Evolutionary conservation across 2,113 vertebrate genomes (phyloP), one percentile per base, ranked within the genome.

Genomic region (Cygnus buccinator): DNA sequence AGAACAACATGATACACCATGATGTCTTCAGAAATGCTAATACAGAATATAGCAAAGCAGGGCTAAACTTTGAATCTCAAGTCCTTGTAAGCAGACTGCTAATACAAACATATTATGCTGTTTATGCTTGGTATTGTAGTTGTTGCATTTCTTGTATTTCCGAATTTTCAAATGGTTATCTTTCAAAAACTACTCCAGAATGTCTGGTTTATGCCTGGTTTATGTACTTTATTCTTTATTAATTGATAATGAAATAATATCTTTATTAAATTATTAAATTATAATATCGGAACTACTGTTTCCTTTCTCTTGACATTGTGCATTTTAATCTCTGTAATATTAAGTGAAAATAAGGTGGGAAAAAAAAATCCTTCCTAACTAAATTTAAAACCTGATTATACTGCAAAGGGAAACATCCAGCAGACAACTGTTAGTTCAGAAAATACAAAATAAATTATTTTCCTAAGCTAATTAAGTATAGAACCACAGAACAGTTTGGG

Each of bases 121-220:
- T 59, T 67, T 50, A 33, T 0, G 1, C n/a, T 81, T 75, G 3
- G 4, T 63, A 67, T 4, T 0, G 0, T 65, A 33, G 14, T 16
- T 83, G 12, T 8, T 63, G 3, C 8, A 23, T 55, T 65, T 93
- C 52, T 84, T n/a, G 2, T 12, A 21, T 63, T 79, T 94, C 4
- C 4, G 57, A 41, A 57, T 72, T 76, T 79, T 88, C 50, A 44
- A 55, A 83, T 23, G 7, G 2, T 20, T 78, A 20, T 5, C 13
- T 59, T 61, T 55, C 35, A 82, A 57, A 87, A 90, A 25, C 11
- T 87, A 10, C 5, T 75, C 20, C 57, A 31, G 23, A 88, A 83
- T 33, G 1, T 33, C 13, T 65, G 2, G 3, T 28, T 89, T 77
- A 70, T 70, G 4, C 37, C 13, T 65, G 2, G 3, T 28, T 89